Base-by-base conservation (phyloP, 1,140 invertebrate species). In the Andrena cerasifolii region DNA sequence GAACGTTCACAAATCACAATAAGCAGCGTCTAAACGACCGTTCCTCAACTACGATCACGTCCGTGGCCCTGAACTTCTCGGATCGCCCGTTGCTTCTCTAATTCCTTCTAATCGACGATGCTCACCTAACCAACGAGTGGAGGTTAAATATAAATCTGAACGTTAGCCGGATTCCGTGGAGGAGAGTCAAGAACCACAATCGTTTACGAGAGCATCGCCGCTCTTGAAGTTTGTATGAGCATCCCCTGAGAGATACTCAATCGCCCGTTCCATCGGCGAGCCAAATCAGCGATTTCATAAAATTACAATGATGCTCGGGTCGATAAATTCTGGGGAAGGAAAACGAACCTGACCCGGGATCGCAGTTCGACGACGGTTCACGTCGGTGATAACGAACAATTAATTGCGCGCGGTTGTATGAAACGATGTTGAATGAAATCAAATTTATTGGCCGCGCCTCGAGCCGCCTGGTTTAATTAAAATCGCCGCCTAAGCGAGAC, bases 71-170 rank as follows among this genome's bases (percentile, higher is more conserved):
- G 70, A 73, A 73, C 47, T 63, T 63, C 24, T 61, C 36, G 2
- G 28, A 5, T 7, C 24, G 31, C 33, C 21, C 33, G 45, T 62
- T 21, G 33, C 24, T 40, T 33, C 21, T 40, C 18, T 62, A 43
- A 73, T 62, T 63, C 21, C 12, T 5, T 53, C 12, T 73, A 73
- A 73, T 62, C 62, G 58, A 10, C 33, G 21, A 7, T 3, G 58
- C 21, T 62, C 40, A 6, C 10, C 21, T 58, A 72, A 58, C 26
- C 54, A 14, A 8, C 18, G 14, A 3, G 56, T 49, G n/a, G 10
- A 21, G 14, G 31, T 73, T 73, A 62, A 73, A 62, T 53, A 73
- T 28, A 53, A 63, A 73, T 62, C 21, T 62, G 45, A 51, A 21
- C n/a, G 31, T 12, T 0, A 33, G 54, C 18, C 26, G 26, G 10